Percentiles rank a stretch among this genome's conserved stretches.
Evolutionary conservation across 2,797 vertebrate species (phyloP).

Genomic region (Phoeniculus purpureus): DNA sequence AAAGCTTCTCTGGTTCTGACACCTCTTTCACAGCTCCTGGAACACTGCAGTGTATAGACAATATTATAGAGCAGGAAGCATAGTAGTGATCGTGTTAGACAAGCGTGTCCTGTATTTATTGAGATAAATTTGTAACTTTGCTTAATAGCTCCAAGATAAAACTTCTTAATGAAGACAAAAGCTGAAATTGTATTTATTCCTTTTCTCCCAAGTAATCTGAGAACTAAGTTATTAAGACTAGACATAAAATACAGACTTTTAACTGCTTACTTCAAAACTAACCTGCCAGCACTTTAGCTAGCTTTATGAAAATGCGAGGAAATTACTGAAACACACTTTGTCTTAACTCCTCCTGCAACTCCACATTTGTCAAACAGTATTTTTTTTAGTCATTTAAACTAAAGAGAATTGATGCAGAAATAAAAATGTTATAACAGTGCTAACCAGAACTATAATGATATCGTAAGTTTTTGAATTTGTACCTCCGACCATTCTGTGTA

Average conservation of each 20-base stretch:
- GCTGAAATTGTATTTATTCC: background rate
- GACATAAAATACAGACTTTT: background rate
- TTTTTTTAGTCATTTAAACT: background rate
- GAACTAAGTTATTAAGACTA: background rate
- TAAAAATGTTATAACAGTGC: background rate
- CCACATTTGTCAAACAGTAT: background rate
- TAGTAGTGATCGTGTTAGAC: background rate
- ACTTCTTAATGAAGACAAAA: background rate
- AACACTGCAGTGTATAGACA: slow-evolving; percentile 82
- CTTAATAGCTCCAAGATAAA: background rate
- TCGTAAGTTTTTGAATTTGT: background rate
- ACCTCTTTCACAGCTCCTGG: slow-evolving; percentile 89
- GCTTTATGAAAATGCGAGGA: background rate
- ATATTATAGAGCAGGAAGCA: background rate
- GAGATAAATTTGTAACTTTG: background rate
- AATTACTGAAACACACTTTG: background rate
- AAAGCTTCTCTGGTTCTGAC: slow-evolving; percentile 87
- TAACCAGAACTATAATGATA: background rate
- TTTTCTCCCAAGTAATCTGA: background rate
- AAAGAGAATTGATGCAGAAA: background rate
- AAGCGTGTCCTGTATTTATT: background rate
- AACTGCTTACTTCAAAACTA: background rate
- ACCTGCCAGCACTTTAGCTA: background rate
- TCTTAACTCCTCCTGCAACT: background rate
- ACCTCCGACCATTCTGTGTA: slow-evolving; percentile 97